A percentile compares a stretch with the other conserved stretches of the same genome.
phyloP scores from a whole-genome alignment of 2,113 vertebrate species.

The Anthoscopus minutus region DNA sequence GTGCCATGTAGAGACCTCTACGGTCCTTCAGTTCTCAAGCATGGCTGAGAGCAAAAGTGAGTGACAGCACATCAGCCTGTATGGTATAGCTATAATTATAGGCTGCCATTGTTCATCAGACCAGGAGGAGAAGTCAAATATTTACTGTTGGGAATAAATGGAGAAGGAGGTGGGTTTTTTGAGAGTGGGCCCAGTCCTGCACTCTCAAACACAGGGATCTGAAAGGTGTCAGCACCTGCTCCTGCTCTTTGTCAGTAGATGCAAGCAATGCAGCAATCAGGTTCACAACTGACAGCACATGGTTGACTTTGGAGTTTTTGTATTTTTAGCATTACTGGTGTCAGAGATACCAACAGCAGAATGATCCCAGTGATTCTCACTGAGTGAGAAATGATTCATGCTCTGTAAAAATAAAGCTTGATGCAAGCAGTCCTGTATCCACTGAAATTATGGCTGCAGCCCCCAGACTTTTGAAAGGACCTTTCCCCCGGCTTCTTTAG shows the following conservation, averaged over 20 bases:
- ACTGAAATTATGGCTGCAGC: not conserved
- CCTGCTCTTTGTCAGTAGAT: not conserved
- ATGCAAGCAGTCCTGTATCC: not conserved
- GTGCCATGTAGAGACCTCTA: not conserved
- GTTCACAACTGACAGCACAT: not conserved
- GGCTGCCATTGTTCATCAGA: not conserved
- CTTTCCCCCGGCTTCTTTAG: not conserved
- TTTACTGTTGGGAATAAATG: not conserved
- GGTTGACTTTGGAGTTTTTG: not conserved
- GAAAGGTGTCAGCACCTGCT: not conserved
- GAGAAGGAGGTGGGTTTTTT: not conserved
- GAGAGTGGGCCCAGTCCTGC: not conserved
- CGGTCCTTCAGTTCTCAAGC: not conserved
- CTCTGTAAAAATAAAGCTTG: conserved; percentile 34
- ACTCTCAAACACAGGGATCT: not conserved
- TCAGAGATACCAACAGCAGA: not conserved
- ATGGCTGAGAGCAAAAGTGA: not conserved
- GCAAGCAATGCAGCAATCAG: not conserved
- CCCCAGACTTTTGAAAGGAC: not conserved
- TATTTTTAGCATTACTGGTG: conserved; percentile 42
- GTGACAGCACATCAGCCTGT: not conserved
- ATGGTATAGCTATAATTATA: not conserved
- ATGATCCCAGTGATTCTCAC: conserved; percentile 1
- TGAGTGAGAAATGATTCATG: not conserved
- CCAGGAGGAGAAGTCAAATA: not conserved